Conservation (phyloP, 2,888 invertebrate species). For the Druceiella hillmani region DNA sequence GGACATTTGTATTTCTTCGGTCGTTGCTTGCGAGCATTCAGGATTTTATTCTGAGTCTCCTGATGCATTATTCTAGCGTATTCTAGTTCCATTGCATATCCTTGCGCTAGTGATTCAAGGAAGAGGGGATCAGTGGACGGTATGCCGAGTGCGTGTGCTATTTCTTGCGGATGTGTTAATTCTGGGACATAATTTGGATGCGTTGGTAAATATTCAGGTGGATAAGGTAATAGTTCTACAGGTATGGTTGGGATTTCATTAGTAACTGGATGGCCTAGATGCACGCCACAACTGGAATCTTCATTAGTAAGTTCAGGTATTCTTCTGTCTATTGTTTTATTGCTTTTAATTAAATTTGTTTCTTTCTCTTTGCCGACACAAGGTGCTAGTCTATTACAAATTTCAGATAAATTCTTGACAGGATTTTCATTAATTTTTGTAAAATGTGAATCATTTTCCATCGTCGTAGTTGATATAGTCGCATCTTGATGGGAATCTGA, state of each 20-base stretch:
- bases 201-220: conserved; percentile 16
- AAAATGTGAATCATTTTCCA: conserved; percentile 34
- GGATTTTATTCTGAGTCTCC: conserved; percentile 62
- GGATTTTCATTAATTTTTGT: neutral
- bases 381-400: conserved; percentile 39
- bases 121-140: conserved; percentile 44
- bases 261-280: too few relatives aligned
- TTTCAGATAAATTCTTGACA: conserved; percentile 37
- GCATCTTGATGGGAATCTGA: conserved; percentile 45
- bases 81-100: conserved; percentile 61
- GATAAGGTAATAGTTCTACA: conserved; percentile 6
- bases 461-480: conserved; percentile 53
- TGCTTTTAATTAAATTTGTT: too few relatives aligned
- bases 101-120: conserved; percentile 48
- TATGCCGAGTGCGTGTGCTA: conserved; percentile 45
- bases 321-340: too few relatives aligned
- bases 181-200: conserved; percentile 34
- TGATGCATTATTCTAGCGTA: conserved; percentile 65
- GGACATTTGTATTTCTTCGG: conserved; percentile 91
- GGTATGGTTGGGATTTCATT: conserved; percentile 7
- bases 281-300: too few relatives aligned
- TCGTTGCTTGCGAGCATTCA: conserved; percentile 67
- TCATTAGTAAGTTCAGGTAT: too few relatives aligned
- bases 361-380: too few relatives aligned
- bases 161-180: conserved; percentile 38